Conservation (phyloP, 2,888 invertebrate species). For the Oscheius onirici region DNA sequence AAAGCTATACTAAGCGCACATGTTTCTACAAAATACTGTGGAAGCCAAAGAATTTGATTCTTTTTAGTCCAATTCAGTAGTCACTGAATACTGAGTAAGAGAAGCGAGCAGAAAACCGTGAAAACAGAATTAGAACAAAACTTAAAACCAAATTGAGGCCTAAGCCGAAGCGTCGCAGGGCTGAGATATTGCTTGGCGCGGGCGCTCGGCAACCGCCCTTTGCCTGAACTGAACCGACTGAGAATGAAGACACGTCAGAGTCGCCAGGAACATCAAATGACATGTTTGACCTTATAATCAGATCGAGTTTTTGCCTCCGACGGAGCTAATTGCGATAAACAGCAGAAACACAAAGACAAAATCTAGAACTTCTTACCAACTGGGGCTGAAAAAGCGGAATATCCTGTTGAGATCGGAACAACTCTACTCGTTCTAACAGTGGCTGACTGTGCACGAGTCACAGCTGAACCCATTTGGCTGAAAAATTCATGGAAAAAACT, state of each 20-base stretch:
- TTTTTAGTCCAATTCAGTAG: no score
- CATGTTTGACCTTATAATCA: neutral
- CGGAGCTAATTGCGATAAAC: no score
- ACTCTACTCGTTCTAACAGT: slow-evolving; percentile 2
- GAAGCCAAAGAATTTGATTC: no score
- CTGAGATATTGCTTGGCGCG: slow-evolving; percentile 20
- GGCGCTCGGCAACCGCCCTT: slow-evolving; percentile 28
- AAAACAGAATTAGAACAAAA: neutral
- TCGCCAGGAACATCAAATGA: neutral
- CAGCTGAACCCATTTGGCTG: slow-evolving; percentile 26
- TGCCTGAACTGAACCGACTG: slow-evolving; percentile 13
- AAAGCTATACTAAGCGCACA: no score
- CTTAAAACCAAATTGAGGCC: neutral
- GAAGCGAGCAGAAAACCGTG: no score
- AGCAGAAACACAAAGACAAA: no score
- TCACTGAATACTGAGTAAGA: no score
- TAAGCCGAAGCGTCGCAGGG: neutral
- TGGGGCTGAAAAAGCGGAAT: neutral
- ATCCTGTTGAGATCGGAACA: neutral
- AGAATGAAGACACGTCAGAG: slow-evolving; percentile 1
- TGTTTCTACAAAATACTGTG: no score
- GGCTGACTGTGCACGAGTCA: slow-evolving; percentile 17
- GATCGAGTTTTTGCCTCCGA: neutral
- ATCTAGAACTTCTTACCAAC: neutral
- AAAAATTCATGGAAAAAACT: neutral